Evolutionary conservation across 1,140 invertebrate species (phyloP), one percentile per base, ranked within the genome.

Genomic region (Solenopsis invicta): DNA sequence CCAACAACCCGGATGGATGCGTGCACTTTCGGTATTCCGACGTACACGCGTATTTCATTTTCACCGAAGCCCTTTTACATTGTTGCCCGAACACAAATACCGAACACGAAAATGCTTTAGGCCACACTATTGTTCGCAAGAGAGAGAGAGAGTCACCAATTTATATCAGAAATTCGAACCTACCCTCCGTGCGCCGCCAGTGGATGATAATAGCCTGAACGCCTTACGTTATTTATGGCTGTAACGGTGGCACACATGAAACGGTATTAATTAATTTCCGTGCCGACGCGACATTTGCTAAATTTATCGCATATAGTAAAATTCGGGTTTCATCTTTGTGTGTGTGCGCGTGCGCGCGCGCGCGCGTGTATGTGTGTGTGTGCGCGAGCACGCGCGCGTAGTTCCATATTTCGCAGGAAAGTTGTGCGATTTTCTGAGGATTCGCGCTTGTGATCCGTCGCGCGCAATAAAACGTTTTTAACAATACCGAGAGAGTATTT

Each of bases 101-200:
- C 50, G 66, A 72, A 81, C 80, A 84, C 54, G 80, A 74, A 74
- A 84, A 84, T 56, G 80, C 80, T 84, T 61, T 84, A 84, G 54
- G 48, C 29, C n/a, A 24, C 41, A 48, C 69, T 16, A 84, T 84
- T 84, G 80, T 84, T 64, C 41, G 18, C 80, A 29, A 21, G 37
- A 24, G 41, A 21, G 37, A 24, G 45, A 48, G 66, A 69, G 64
- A 84, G 69, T 75, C 72, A 24, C 24, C 69, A 84, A 84, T 84
- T 84, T 84, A 74, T 84, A 84, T 75, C 54, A 50, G 80, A 75
- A 59, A 80, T 80, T 67, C 54, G 80, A 59, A 69, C n/a, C 18
- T 37, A n/a, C 1, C 62, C n/a, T n/a, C n/a, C n/a, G n/a, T n/a
- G n/a, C 62, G 21, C 21, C n/a, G 34, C 50, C 62, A 2, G 18